phyloP scores from a whole-genome alignment of 2,113 vertebrate species.

The Neodon shergylaensis region DNA sequence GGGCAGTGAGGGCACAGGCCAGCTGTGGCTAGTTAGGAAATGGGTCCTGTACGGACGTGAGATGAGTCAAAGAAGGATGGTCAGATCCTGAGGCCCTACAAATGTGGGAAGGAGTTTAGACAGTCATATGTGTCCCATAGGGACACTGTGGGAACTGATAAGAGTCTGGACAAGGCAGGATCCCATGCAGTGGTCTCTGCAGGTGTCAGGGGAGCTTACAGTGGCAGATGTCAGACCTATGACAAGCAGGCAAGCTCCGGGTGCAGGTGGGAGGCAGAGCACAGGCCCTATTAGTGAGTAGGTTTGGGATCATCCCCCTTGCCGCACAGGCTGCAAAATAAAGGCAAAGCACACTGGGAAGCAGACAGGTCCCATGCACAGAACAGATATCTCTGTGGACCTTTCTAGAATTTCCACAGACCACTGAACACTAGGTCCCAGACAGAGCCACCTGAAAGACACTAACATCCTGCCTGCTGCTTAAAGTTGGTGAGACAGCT shows the following conservation, averaged over 20 bases:
- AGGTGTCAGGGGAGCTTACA: neutral
- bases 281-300: neutral
- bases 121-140: neutral
- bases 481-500: neutral
- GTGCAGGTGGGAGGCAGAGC: neutral
- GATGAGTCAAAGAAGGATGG: neutral
- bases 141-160: neutral
- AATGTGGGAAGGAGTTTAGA: neutral
- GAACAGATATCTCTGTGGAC: neutral
- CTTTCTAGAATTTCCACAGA: neutral
- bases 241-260: neutral
- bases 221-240: neutral
- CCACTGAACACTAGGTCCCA: neutral
- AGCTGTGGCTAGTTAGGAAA: neutral
- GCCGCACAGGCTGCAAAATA: neutral
- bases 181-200: neutral
- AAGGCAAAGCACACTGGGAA: neutral
- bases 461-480: neutral
- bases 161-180: accelerated
- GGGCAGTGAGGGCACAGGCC: neutral
- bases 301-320: neutral
- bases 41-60: slow-evolving; percentile 23
- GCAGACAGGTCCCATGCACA: neutral
- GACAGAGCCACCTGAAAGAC: neutral
- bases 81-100: neutral